A percentile compares a stretch with the other conserved stretches of the same genome.
These are phyloP conservation scores for Formica aserva DNA, from an alignment of 2,888 invertebrate genomes.

Conservation along the genomic window DNA sequence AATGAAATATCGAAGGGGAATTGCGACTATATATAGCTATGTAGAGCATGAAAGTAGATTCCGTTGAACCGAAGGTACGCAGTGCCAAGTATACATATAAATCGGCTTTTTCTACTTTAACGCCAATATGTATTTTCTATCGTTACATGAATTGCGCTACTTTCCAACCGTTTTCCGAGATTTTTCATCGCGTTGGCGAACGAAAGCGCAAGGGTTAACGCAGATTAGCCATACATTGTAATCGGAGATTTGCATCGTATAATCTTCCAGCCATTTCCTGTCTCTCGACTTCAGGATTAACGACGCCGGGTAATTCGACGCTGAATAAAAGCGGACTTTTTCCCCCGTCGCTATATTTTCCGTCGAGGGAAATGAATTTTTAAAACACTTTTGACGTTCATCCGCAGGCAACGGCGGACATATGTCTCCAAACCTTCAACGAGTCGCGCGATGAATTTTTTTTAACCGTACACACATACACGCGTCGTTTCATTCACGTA, in stretches of 20 bases:
- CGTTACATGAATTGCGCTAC: constrained; percentile 51
- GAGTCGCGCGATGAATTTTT: constrained; percentile 45
- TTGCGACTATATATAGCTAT: constrained; percentile 67
- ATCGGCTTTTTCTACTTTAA: constrained; percentile 63
- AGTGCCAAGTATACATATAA: constrained; percentile 21
- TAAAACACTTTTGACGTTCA: constrained; percentile 54
- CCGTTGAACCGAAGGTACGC: constrained; percentile 45
- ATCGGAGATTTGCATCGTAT: constrained; percentile 73
- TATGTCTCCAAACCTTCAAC: constrained; percentile 54
- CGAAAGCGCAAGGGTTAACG: constrained; percentile 54
- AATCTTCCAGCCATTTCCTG: constrained; percentile 65
- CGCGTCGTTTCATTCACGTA: constrained; percentile 26
- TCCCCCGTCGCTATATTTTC: constrained; percentile 24
- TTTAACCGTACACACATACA: constrained; percentile 12
- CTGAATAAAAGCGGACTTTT: constrained; percentile 50
- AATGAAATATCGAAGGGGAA: constrained; percentile 46
- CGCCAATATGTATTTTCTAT: constrained; percentile 54
- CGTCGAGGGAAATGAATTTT: constrained; percentile 47
- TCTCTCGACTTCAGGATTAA: constrained; percentile 51
- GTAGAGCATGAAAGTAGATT: constrained; percentile 77
- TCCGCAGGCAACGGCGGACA: constrained; percentile 48
- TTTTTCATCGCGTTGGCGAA: constrained; percentile 30
- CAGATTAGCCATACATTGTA: constrained; percentile 61
- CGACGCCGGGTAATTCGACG: constrained; percentile 64
- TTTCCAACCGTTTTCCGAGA: constrained; percentile 58